Conservation (phyloP, 1,140 invertebrate genomes). For the Saccostrea glomerata region DNA sequence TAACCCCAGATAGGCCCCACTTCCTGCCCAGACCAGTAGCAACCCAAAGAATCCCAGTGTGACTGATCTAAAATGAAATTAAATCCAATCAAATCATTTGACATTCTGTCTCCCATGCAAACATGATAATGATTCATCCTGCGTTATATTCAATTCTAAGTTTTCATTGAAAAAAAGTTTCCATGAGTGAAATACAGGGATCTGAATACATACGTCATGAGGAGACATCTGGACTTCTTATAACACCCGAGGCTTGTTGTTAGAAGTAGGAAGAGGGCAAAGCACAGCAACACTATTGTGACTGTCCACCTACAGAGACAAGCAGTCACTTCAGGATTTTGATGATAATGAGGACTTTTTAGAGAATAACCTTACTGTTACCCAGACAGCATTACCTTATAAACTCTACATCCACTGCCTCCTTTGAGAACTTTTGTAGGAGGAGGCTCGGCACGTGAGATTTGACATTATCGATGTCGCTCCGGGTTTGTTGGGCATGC, state of each 20-base stretch:
- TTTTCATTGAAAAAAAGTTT: neutral
- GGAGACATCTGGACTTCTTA: slow-evolving; percentile 67
- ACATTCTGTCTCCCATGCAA: too few relatives aligned
- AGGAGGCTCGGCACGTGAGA: slow-evolving; percentile 46
- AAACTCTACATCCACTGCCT: slow-evolving; percentile 58
- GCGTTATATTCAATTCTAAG: too few relatives aligned
- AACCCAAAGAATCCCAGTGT: slow-evolving; percentile 58
- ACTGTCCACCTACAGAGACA: slow-evolving; percentile 59
- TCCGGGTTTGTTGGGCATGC: slow-evolving; percentile 50
- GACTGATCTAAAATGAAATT: slow-evolving; percentile 54
- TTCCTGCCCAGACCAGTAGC: slow-evolving; percentile 59
- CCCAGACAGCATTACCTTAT: slow-evolving; percentile 38
- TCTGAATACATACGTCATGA: slow-evolving; percentile 63
- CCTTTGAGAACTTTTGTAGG: slow-evolving; percentile 54
- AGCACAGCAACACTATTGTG: slow-evolving; percentile 61
- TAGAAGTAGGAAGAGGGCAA: slow-evolving; percentile 57
- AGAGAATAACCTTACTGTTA: neutral
- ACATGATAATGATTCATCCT: too few relatives aligned
- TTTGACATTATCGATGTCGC: slow-evolving; percentile 55
- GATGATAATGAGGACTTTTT: too few relatives aligned
- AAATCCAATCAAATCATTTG: neutral
- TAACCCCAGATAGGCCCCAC: slow-evolving; percentile 61
- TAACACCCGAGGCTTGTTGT: slow-evolving; percentile 61
- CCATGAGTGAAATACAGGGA: neutral
- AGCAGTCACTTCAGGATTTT: neutral